phyloP scores from a whole-genome alignment of 2,113 vertebrate genomes.

The Mobula hypostoma region DNA sequence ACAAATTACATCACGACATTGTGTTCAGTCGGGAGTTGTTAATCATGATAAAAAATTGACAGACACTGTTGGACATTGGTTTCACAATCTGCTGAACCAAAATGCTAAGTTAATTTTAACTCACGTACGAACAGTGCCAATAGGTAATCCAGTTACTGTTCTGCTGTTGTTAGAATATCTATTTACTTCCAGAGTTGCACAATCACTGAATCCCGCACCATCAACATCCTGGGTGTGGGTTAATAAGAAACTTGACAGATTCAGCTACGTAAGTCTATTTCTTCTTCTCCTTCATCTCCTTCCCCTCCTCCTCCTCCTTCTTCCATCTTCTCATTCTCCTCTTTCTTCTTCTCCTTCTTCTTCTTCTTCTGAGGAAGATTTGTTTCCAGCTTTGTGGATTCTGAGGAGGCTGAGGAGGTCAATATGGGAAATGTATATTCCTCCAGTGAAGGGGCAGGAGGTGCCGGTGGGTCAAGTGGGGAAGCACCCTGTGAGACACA shows the following conservation, averaged over 20 bases:
- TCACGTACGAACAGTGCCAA: background rate
- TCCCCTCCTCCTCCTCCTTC: background rate
- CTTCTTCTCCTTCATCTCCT: background rate
- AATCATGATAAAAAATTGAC: conserved; percentile 16
- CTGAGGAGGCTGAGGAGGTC: background rate
- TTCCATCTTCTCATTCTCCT: too few species aligned
- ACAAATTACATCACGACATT: background rate
- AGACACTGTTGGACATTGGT: background rate
- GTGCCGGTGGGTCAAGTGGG: too few species aligned
- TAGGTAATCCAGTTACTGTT: background rate
- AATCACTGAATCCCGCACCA: too few species aligned
- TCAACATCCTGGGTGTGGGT: too few species aligned
- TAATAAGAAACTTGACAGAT: too few species aligned
- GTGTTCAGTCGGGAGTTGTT: background rate
- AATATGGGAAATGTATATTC: background rate
- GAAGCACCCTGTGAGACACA: too few species aligned
- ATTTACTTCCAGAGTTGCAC: background rate
- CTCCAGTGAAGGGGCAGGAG: too few species aligned
- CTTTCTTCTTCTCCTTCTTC: too few species aligned
- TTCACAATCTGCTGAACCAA: background rate
- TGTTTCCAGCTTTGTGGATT: too few species aligned
- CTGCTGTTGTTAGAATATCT: background rate
- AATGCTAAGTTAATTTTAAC: conserved; percentile 8
- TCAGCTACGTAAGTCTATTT: background rate
- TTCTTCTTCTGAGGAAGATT: background rate